These are phyloP conservation scores for Erythrocebus patas DNA, from an alignment of 2,113 vertebrate species.

Conservation along the genomic window DNA sequence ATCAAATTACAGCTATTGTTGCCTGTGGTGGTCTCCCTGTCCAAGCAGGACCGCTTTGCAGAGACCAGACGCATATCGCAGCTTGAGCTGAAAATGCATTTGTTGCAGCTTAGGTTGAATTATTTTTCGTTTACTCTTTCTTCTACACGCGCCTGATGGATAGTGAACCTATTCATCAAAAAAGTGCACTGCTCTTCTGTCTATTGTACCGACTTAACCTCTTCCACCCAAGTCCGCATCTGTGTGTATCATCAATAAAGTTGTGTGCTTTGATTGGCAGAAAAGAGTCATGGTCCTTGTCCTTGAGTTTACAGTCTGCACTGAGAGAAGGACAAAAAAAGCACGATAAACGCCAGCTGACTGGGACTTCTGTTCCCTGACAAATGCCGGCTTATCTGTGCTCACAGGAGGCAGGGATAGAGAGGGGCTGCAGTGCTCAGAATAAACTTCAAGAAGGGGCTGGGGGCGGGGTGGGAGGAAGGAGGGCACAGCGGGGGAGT, in stretches of 20 bases:
- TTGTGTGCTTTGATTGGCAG: conserved; percentile 44
- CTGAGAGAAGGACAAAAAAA: background rate
- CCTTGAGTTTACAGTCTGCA: background rate
- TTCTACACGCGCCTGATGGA: background rate
- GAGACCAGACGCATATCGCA: background rate
- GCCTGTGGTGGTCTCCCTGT: background rate
- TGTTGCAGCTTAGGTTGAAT: background rate
- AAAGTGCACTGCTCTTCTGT: background rate
- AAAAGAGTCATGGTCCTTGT: background rate
- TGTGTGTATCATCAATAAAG: conserved; percentile 69
- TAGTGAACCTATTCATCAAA: background rate
- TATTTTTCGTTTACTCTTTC: background rate
- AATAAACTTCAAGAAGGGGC: background rate
- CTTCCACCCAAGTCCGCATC: background rate
- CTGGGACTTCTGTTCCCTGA: background rate
- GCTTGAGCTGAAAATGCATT: background rate
- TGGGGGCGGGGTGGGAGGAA: background rate
- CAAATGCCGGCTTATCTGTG: background rate
- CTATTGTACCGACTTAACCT: background rate
- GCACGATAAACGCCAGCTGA: background rate
- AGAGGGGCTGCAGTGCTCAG: background rate
- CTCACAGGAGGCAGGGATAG: background rate
- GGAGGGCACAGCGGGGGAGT: background rate
- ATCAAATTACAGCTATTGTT: background rate
- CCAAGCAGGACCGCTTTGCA: background rate